phyloP scores from a whole-genome alignment of 2,113 vertebrate genomes.

The chimpanzee (Pan troglodytes) region DNA sequence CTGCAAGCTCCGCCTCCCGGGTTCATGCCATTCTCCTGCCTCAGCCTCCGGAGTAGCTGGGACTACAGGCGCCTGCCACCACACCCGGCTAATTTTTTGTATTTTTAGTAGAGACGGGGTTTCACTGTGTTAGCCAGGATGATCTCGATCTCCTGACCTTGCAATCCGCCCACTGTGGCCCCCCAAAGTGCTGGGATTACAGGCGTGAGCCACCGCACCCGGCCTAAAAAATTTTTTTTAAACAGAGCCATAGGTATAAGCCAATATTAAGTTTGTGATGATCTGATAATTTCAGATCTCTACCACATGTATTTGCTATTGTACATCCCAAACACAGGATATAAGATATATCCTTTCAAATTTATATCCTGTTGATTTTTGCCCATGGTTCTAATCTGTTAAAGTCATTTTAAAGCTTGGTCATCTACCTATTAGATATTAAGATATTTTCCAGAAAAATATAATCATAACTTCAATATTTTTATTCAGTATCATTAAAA shows the following conservation, averaged over 20 bases:
- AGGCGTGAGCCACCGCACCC: too few species aligned
- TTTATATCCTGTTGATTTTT: neutral
- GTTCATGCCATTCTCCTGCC: too few species aligned
- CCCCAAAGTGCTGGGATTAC: too few species aligned
- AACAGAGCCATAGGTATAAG: conserved; percentile 7
- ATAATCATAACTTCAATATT: neutral
- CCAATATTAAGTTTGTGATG: neutral
- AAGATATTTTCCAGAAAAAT: neutral
- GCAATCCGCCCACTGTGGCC: too few species aligned
- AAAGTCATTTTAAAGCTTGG: neutral
- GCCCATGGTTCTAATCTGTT: neutral
- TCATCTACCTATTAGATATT: neutral
- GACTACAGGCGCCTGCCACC: too few species aligned
- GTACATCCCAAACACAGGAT: neutral
- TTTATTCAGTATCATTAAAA: conserved; percentile 5
- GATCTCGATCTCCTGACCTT: too few species aligned
- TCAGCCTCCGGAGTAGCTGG: too few species aligned
- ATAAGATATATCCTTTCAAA: neutral
- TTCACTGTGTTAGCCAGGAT: too few species aligned
- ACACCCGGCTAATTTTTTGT: too few species aligned
- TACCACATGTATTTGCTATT: neutral
- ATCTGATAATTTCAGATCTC: conserved; percentile 4
- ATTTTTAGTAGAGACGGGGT: too few species aligned
- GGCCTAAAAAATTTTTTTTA: neutral
- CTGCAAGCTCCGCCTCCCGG: too few species aligned